Conservation (phyloP, 2,888 invertebrate genomes). For the Callyntrura sp. region DNA sequence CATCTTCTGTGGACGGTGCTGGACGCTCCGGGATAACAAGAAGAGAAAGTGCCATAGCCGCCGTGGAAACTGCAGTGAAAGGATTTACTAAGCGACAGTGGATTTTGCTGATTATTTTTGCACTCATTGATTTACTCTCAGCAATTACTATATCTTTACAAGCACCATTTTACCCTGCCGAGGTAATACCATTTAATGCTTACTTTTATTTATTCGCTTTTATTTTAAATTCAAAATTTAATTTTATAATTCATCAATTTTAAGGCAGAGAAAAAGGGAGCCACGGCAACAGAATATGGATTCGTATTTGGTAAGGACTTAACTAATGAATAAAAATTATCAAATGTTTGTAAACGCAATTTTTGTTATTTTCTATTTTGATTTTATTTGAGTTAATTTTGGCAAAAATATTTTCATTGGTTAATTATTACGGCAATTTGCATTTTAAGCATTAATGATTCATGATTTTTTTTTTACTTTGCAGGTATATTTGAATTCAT, state of each 20-base stretch:
- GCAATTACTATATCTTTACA: constrained; percentile 94
- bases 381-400: no score
- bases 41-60: constrained; percentile 56
- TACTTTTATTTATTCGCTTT: neutral
- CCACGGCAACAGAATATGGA: constrained; percentile 92
- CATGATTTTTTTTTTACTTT: no score
- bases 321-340: no score
- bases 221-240: constrained; percentile 12
- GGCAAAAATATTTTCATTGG: no score
- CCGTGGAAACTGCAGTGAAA: constrained; percentile 85
- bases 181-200: no score
- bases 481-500: constrained; percentile 61
- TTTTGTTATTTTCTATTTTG: no score
- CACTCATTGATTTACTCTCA: constrained; percentile 93
- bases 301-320: constrained; percentile 92
- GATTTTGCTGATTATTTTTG: constrained; percentile 91
- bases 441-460: no score
- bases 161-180: constrained; percentile 94
- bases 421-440: no score
- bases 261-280: constrained; percentile 93
- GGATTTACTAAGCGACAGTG: constrained; percentile 91
- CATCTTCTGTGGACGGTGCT: neutral
- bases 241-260: no score
- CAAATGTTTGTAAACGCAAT: no score
- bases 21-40: neutral